Percentiles rank a stretch among this genome's conserved stretches.
Conservation (phyloP, 2,888 invertebrate genomes). For the Nymphalis urticae region DNA sequence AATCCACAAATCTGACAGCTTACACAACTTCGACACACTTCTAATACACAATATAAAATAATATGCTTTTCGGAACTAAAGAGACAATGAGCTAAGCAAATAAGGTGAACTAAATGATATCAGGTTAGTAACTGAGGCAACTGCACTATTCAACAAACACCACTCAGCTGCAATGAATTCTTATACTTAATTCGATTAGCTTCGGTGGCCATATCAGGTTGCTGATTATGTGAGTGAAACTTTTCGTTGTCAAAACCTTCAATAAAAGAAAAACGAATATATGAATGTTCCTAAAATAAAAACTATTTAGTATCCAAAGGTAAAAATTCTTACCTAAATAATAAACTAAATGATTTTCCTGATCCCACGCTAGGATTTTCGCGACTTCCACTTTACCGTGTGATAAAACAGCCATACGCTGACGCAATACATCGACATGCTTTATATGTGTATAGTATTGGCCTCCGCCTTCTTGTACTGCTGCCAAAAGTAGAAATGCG, state of each 20-base stretch:
- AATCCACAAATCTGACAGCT: conserved; percentile 26
- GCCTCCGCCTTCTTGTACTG: conserved; percentile 91
- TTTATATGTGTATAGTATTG: conserved; percentile 95
- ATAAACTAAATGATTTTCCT: conserved; percentile 90
- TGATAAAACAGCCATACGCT: conserved; percentile 91
- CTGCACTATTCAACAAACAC: conserved; percentile 47
- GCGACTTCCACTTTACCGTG: conserved; percentile 93
- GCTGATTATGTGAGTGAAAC: conserved; percentile 63
- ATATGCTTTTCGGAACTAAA: conserved; percentile 28
- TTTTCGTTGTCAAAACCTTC: conserved; percentile 71
- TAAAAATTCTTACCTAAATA: conserved; percentile 74
- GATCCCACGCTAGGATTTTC: conserved; percentile 92
- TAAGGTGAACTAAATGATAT: conserved; percentile 32
- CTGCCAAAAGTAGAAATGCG: conserved; percentile 90
- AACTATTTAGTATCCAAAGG: background rate
- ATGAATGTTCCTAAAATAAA: conserved; percentile 26
- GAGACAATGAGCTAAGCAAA: conserved; percentile 33
- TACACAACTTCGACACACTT: conserved; percentile 27
- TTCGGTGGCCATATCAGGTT: conserved; percentile 69
- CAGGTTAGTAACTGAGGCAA: conserved; percentile 40
- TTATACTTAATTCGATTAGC: conserved; percentile 78
- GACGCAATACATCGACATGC: conserved; percentile 90
- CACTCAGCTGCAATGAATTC: conserved; percentile 68
- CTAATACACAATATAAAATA: conserved; percentile 25
- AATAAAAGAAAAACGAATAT: conserved; percentile 54